A percentile compares a stretch with the other conserved stretches of the same genome.
Evolutionary conservation across 2,797 vertebrate species (phyloP).

Genomic region (Crenichthys baileyi): DNA sequence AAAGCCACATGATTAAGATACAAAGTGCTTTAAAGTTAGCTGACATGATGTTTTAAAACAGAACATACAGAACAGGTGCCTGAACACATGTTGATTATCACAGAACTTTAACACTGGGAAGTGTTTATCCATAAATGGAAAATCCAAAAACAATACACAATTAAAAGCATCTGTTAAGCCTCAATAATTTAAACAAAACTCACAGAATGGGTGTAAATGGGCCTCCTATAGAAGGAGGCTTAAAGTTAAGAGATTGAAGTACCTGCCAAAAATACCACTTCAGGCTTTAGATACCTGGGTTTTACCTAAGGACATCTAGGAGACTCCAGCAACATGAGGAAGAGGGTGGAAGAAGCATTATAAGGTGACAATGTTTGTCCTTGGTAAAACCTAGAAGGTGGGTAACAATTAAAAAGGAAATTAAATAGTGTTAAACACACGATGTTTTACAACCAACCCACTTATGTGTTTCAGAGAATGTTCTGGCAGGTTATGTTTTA

Average conservation of each 20-base stretch:
- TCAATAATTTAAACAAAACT: neutral
- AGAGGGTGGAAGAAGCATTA: neutral
- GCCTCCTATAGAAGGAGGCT: neutral
- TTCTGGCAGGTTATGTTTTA: neutral
- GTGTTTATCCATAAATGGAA: neutral
- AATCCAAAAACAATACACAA: neutral
- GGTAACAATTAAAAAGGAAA: neutral
- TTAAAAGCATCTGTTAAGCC: neutral
- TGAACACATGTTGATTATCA: neutral
- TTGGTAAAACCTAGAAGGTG: neutral
- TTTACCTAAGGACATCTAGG: neutral
- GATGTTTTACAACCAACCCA: neutral
- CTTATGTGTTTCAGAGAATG: neutral
- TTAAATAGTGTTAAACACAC: neutral
- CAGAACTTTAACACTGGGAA: neutral
- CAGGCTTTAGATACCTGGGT: neutral
- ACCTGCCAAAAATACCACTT: neutral
- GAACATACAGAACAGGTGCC: neutral
- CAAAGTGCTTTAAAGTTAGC: neutral
- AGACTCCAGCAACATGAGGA: neutral
- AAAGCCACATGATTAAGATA: neutral
- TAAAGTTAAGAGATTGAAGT: neutral
- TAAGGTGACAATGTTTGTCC: neutral
- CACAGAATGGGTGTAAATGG: neutral
- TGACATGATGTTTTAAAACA: neutral